Evolutionary conservation across 2,888 invertebrate species (phyloP).

Genomic region (Drosophila eohydei): DNA sequence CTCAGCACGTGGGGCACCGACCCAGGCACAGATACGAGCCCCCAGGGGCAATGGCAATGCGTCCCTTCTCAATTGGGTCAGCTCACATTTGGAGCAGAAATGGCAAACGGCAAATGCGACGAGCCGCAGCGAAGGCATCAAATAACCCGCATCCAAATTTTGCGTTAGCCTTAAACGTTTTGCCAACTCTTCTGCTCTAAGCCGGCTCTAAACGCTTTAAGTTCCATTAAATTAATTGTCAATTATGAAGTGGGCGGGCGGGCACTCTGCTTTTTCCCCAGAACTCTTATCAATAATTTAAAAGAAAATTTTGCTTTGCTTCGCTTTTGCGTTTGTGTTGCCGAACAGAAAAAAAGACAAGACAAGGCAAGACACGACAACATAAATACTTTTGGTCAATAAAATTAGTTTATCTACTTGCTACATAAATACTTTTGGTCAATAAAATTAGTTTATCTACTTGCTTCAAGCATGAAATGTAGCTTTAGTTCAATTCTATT

Average conservation of each 20-base stretch:
- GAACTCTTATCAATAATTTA: constrained; percentile 21
- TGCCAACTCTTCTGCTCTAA: constrained; percentile 3
- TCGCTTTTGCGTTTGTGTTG: background rate
- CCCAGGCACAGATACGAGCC: constrained; percentile 40
- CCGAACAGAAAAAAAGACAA: background rate
- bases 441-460: background rate
- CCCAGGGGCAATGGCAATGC: constrained; percentile 48
- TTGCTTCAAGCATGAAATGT: too few species aligned
- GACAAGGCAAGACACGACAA: background rate
- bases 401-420: background rate
- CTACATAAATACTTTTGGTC: too few species aligned
- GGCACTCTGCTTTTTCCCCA: background rate
- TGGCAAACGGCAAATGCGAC: constrained; percentile 61
- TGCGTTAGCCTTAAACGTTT: constrained; percentile 28
- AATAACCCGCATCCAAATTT: constrained; percentile 32
- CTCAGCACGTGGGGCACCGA: constrained; percentile 7
- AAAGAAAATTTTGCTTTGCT: background rate
- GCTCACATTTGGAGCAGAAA: constrained; percentile 70
- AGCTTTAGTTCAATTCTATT: too few species aligned
- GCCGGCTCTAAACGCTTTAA: constrained; percentile 28
- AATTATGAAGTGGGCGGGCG: constrained; percentile 4
- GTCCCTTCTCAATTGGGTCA: constrained; percentile 69
- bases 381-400: background rate
- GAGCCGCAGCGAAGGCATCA: constrained; percentile 52
- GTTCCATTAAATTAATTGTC: constrained; percentile 41